These are phyloP conservation scores for Cinclus cinclus DNA, from an alignment of 2,113 vertebrate genomes.

Conservation along the genomic window DNA sequence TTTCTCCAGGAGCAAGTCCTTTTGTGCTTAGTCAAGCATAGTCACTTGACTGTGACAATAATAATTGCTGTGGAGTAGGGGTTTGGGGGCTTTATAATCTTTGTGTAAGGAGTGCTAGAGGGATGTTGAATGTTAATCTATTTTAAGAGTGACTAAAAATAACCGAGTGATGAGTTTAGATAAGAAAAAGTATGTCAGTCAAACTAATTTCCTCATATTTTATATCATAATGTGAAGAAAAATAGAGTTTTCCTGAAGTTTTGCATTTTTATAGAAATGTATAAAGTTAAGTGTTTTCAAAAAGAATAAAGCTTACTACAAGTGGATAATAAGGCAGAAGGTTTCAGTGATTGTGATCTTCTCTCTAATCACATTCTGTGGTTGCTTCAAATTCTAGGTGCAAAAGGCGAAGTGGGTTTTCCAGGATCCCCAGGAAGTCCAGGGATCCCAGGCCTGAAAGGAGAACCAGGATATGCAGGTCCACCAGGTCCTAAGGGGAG, in stretches of 20 bases:
- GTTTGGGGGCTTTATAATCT: not conserved
- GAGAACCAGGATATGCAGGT: conserved; percentile 85
- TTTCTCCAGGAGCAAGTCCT: not conserved
- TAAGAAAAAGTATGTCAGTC: not conserved
- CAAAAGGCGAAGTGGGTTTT: conserved; percentile 86
- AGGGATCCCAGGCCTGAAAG: conserved; percentile 89
- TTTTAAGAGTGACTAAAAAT: not conserved
- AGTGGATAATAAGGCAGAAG: not conserved
- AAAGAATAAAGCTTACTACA: not conserved
- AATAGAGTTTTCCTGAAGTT: not conserved
- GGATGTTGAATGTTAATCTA: not conserved
- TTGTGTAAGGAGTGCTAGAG: not conserved
- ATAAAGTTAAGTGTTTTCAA: not conserved
- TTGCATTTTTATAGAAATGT: not conserved
- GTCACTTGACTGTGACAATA: not conserved
- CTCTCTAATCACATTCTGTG: not conserved
- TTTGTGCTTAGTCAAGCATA: not conserved
- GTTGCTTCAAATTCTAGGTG: conserved; percentile 73
- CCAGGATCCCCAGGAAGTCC: conserved; percentile 88
- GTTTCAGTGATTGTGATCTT: not conserved
- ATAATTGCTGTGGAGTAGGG: not conserved
- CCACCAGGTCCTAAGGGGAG: conserved; percentile 79
- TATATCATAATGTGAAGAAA: not conserved
- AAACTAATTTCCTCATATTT: not conserved
- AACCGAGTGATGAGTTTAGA: not conserved